Evolutionary conservation across 2,888 invertebrate species (phyloP).

Genomic region (Chrysolina haemoptera): DNA sequence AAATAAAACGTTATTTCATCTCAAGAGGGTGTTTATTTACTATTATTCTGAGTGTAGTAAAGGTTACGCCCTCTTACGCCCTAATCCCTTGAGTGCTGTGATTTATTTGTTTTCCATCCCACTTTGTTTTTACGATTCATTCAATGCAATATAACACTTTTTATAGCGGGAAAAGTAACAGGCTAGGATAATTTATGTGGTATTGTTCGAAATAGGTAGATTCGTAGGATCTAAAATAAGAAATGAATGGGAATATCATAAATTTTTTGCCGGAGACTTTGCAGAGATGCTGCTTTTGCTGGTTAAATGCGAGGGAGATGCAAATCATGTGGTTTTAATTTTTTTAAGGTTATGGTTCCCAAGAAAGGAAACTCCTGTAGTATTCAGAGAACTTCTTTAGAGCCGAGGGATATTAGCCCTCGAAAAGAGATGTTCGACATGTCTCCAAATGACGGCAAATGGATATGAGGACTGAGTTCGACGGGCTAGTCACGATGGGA

Average conservation of each 20-base stretch:
- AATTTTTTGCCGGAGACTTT: background rate
- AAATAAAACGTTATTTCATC: constrained; percentile 1
- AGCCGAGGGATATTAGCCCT: no score
- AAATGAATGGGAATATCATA: background rate
- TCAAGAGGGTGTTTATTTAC: constrained; percentile 8
- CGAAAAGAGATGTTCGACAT: no score
- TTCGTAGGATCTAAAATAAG: background rate
- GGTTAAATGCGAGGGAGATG: background rate
- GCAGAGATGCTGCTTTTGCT: background rate
- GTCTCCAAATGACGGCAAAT: no score
- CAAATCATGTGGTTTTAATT: no score
- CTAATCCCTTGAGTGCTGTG: constrained; percentile 9
- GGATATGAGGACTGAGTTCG: no score
- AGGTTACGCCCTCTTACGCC: constrained; percentile 6
- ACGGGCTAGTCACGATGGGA: no score
- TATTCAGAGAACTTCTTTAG: no score
- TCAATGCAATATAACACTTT: constrained; percentile 2
- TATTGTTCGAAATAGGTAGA: constrained; percentile 8
- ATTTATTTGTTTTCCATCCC: constrained; percentile 21
- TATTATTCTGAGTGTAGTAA: background rate
- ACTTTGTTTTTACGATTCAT: constrained; percentile 11
- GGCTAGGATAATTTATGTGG: constrained; percentile 2
- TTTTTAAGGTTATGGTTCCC: no score
- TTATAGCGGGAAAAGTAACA: background rate
- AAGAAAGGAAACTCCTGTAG: no score